A percentile compares a stretch with the other conserved stretches of the same genome.
Conservation (phyloP, 1,140 invertebrate species). For the Matsumurasca onukii region DNA sequence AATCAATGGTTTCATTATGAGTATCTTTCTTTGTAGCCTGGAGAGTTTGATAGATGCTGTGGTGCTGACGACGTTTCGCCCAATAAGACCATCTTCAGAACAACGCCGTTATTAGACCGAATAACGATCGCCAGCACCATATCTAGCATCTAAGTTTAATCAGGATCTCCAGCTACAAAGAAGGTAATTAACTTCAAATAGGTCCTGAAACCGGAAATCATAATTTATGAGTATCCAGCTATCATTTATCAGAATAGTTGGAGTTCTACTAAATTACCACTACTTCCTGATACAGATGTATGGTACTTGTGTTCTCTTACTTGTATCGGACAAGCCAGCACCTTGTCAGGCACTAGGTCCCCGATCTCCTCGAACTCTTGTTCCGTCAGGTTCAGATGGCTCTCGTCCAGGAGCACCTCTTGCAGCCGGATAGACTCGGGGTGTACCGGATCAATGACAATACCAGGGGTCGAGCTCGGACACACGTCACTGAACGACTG, state of each 20-base stretch:
- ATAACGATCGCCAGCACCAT: neutral
- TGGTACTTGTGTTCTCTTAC: neutral
- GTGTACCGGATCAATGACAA: neutral
- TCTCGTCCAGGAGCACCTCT: neutral
- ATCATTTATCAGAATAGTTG: too few species aligned
- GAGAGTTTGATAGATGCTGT: too few species aligned
- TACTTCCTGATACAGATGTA: neutral
- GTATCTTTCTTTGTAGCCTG: too few species aligned
- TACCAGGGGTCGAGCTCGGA: neutral
- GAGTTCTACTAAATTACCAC: neutral
- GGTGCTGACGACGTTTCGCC: neutral
- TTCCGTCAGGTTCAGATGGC: slow-evolving; percentile 43
- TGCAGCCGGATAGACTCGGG: neutral
- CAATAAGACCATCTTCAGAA: neutral
- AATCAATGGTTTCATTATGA: too few species aligned
- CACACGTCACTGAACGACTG: slow-evolving; percentile 14
- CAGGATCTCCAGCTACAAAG: neutral
- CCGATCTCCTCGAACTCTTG: slow-evolving; percentile 30
- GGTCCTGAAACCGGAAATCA: too few species aligned
- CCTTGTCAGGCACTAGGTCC: slow-evolving; percentile 1
- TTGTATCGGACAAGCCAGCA: neutral
- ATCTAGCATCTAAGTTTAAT: too few species aligned
- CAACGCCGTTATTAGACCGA: neutral
- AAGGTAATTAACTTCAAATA: too few species aligned
- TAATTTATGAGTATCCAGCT: too few species aligned